These are phyloP conservation scores for Paradisaea rubra DNA, from an alignment of 2,113 vertebrate genomes.

Conservation along the genomic window DNA sequence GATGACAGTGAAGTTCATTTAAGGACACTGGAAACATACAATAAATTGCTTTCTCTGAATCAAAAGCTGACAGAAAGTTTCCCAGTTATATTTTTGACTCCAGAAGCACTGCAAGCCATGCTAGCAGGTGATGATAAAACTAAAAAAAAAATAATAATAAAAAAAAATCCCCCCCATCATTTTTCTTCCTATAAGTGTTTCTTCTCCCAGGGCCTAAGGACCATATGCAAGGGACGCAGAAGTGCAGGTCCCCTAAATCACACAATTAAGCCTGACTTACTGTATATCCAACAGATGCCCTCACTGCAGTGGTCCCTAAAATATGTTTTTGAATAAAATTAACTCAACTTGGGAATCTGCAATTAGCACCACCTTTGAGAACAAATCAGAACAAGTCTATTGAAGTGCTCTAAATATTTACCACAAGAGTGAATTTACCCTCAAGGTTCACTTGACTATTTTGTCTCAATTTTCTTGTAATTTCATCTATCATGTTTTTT, in stretches of 20 bases:
- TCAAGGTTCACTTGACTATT: slow-evolving; percentile 37
- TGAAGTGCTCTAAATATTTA: slow-evolving; percentile 26
- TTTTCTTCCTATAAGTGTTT: not conserved
- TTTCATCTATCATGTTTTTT: slow-evolving; percentile 50
- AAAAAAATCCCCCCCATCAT: not conserved
- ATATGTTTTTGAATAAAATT: slow-evolving; percentile 49
- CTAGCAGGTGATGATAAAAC: not conserved
- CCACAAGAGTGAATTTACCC: slow-evolving; percentile 5
- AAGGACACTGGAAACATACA: not conserved
- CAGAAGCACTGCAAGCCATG: not conserved
- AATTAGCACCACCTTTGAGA: slow-evolving; percentile 43
- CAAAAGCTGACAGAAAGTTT: not conserved
- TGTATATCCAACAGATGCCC: not conserved
- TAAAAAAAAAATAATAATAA: not conserved
- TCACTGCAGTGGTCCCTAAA: slow-evolving; percentile 12
- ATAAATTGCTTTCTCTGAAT: not conserved
- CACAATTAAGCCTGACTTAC: not conserved
- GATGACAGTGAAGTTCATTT: not conserved
- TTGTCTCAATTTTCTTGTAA: slow-evolving; percentile 62
- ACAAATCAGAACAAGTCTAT: slow-evolving; percentile 45
- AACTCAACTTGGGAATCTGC: slow-evolving; percentile 16
- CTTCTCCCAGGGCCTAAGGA: not conserved
- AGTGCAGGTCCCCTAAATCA: not conserved
- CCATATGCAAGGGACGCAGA: not conserved
- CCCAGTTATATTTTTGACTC: not conserved